A percentile compares a stretch with the other conserved stretches of the same genome.
Evolutionary conservation across 2,888 invertebrate genomes (phyloP).

Genomic region (Drosophila fungiperda): DNA sequence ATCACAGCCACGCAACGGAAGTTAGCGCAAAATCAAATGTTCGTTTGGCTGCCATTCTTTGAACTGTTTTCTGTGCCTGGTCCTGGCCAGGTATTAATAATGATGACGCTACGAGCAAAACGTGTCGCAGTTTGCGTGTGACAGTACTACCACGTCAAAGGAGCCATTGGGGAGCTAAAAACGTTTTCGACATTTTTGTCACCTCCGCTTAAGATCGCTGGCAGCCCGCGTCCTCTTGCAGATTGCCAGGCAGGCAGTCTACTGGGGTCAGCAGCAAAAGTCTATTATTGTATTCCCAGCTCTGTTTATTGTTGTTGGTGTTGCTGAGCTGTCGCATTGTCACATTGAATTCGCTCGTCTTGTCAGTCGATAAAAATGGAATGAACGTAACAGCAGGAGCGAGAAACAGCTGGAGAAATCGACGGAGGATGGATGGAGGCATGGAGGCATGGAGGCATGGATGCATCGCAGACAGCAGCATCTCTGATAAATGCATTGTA

Average conservation of each 20-base stretch:
- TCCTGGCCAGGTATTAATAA: conserved; percentile 67
- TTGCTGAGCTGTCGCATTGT: conserved; percentile 56
- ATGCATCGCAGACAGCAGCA: conserved; percentile 20
- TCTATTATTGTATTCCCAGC: conserved; percentile 37
- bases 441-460: neutral
- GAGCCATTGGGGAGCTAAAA: conserved; percentile 6
- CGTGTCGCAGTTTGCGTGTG: conserved; percentile 72
- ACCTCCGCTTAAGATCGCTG: conserved; percentile 31
- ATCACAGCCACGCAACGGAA: conserved; percentile 64
- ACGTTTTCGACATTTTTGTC: conserved; percentile 27
- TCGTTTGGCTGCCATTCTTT: conserved; percentile 12
- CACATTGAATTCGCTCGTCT: conserved; percentile 63
- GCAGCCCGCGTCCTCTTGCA: conserved; percentile 36
- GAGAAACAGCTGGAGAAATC: conserved; percentile 12
- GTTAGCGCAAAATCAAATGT: conserved; percentile 61
- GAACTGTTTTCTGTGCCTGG: conserved; percentile 14
- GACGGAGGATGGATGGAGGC: neutral
- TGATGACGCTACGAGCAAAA: conserved; percentile 67
- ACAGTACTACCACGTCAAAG: conserved; percentile 31
- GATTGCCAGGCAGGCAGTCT: conserved; percentile 37
- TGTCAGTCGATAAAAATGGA: conserved; percentile 68
- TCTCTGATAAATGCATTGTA: conserved; percentile 55
- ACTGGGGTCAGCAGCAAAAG: conserved; percentile 17
- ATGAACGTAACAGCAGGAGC: conserved; percentile 59
- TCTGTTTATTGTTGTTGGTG: conserved; percentile 22